Evolutionary conservation across 2,797 vertebrate species (phyloP), one percentile per base, ranked within the genome.

Genomic region (Xyrichtys novacula): DNA sequence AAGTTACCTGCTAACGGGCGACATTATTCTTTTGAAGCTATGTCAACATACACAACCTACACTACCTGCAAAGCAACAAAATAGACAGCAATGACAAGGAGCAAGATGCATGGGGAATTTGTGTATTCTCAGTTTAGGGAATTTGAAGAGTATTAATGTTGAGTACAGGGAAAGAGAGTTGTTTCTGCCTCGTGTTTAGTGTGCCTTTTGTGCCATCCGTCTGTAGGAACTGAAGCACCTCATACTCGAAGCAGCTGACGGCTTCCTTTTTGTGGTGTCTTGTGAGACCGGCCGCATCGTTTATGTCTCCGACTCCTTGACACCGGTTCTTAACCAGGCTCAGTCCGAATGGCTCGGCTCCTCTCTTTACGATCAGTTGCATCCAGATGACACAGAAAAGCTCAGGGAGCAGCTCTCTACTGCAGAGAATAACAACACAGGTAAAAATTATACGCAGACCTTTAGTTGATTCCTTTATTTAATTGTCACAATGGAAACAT

Each of bases 331-430:
- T 74, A 99, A 97, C 88, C 97, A 99, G 65, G 79, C 94, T 0
- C 97, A 98, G 85, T 93, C 96, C 0, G 96, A 98, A 9, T 99
- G 97, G 97, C 95, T 98, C 0, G 96, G 97, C 62, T 96, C 95
- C 56, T 97, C 96, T 1, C 80, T 99, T 0, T 99, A 98, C 0
- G 96, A 98, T 57, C 97, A 98, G 84, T 96, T 98, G 42, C 97
- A 99, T 83, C 97, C 96, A 0, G 97, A 99, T 0, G 97, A 99
- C n/a, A 94, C 93, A 62, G 96, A 97, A 76, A 99, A 99, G 81
- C 96, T 99, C 55, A 80, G 96, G 54, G 97, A 99, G 86, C 97
- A 99, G 90, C 96, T 99, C 44, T 98, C 96, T 38, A 98, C 96
- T 0, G 94, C 95, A 0, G 97, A 99, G 92, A 98, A 95, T 5